A percentile compares a stretch with the other conserved stretches of the same genome.
phyloP scores from a whole-genome alignment of 2,113 vertebrate genomes.

The Pterocles burchelli region DNA sequence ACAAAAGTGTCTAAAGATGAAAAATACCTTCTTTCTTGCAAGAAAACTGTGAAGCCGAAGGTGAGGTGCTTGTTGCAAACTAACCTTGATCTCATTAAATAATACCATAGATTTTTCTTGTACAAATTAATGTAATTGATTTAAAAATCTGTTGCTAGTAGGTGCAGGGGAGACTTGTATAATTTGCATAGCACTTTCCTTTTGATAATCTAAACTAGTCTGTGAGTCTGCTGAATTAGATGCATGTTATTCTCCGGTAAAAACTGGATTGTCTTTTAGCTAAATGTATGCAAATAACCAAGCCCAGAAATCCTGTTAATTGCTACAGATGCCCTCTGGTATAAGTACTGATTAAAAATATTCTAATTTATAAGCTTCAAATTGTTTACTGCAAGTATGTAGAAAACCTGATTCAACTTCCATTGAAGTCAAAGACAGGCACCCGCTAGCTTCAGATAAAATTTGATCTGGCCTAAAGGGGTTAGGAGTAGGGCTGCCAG shows the following conservation, averaged over 20 bases:
- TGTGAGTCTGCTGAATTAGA: background rate
- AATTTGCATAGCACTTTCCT: background rate
- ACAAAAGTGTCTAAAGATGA: background rate
- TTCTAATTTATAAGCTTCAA: constrained; percentile 38
- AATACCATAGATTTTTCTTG: background rate
- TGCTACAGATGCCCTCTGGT: constrained; percentile 1
- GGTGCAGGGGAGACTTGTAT: background rate
- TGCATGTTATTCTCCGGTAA: background rate
- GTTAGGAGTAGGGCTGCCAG: constrained; percentile 28
- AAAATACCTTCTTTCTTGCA: background rate
- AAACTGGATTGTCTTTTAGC: constrained; percentile 6
- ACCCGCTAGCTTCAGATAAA: constrained; percentile 33
- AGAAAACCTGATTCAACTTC: constrained; percentile 9
- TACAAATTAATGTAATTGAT: background rate
- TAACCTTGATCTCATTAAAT: background rate
- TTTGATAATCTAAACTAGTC: constrained; percentile 8
- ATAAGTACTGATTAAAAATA: constrained; percentile 19
- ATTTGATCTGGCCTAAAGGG: constrained; percentile 57
- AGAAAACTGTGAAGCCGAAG: background rate
- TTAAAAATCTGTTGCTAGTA: background rate
- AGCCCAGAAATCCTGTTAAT: constrained; percentile 41
- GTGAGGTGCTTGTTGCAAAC: background rate
- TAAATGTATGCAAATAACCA: constrained; percentile 47
- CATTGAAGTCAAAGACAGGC: constrained; percentile 14
- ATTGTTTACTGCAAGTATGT: constrained; percentile 40